Conservation (phyloP, 2,113 vertebrate genomes). For the Thermophis baileyi region DNA sequence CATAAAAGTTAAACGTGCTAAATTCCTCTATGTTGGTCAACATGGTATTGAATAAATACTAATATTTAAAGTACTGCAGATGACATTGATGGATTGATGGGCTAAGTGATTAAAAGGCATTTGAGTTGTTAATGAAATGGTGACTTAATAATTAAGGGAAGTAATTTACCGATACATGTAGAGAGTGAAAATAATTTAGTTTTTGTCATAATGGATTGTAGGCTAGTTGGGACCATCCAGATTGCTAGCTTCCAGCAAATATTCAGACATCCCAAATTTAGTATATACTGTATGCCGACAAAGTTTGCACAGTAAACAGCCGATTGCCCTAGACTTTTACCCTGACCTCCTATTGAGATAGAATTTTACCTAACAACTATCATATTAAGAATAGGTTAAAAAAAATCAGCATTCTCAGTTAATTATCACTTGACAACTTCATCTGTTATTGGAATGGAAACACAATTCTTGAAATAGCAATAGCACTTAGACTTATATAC, state of each 20-base stretch:
- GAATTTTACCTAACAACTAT: background rate
- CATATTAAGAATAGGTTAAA: background rate
- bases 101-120: background rate
- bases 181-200: background rate
- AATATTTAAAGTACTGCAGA: background rate
- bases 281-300: background rate
- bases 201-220: background rate
- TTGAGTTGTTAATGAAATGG: background rate
- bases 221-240: background rate
- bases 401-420: background rate
- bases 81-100: background rate
- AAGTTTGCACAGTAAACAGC: background rate
- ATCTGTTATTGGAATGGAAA: too few species aligned
- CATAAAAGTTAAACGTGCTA: background rate
- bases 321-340: background rate
- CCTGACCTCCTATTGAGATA: background rate
- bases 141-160: background rate
- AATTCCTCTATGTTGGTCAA: background rate
- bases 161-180: background rate
- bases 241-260: background rate
- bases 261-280: background rate
- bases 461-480: too few species aligned
- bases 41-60: background rate
- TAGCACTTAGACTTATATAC: too few species aligned
- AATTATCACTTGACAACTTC: background rate